Base-by-base conservation (phyloP, 2,888 invertebrate genomes). In the Rhodophaea formosa region DNA sequence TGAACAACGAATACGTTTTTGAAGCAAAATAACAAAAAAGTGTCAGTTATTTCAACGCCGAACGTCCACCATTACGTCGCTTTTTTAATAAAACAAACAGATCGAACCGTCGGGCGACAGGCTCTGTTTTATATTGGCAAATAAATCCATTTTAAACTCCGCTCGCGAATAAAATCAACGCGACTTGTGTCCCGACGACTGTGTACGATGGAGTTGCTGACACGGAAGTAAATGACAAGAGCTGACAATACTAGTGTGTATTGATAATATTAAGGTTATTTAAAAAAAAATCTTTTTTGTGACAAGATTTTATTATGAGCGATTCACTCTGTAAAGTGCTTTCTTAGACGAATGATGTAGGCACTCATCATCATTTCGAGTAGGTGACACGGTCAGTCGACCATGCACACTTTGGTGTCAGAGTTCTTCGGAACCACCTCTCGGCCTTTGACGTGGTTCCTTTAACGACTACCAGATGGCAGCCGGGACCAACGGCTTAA, bases 41-140 rank as follows among this genome's bases (percentile, higher is more conserved):
- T 92, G 95, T 95, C 90, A 95, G 95, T 94, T 71, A 67, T 66
- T 71, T 63, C 16, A 45, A 44, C 29, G 30, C 7, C n/a, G 45
- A 35, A 45, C 54, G 44, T 55, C 45, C 30, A 46, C 45, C 45
- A 45, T 55, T 55, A 45, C 45, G 16, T 35, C 16, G 45, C 32
- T 45, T 45, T 54, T 55, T 55, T 53, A 46, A 45, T 55, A 55
- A 45, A 55, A 55, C 45, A 53, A 44, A 35, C 15, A 39, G 39
- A 56, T 42, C 49, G 56, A 49, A 10, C 23, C n/a, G 30, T 12
- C 23, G 6, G 65, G 70, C 72, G 67, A 70, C 70, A 69, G 70
- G 68, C 71, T 75, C 70, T 70, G 67, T 72, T 74, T 74, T 81
- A 82, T 83, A 85, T 83, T 84, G 84, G 77, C 76, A 73, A 75